Conservation (phyloP, 1,140 invertebrate species). For the Dolichoris vasculosae region DNA sequence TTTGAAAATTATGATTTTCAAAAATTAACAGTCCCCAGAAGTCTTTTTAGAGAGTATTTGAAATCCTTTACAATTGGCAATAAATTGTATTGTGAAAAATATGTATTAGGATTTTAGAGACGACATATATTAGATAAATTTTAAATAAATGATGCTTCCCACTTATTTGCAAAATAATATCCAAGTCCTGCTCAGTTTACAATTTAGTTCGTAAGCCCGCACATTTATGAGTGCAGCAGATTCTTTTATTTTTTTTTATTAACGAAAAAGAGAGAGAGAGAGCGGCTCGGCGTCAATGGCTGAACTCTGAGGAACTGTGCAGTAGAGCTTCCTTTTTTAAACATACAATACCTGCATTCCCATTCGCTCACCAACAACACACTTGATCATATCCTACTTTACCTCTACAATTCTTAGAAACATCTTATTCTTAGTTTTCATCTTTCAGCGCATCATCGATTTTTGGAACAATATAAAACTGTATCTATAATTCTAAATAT, state of each 20-base stretch:
- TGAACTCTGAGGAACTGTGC: constrained; percentile 23
- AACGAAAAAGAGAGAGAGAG: not conserved
- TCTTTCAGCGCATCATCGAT: not conserved
- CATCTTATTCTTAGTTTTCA: not conserved
- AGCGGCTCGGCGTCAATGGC: constrained; percentile 36
- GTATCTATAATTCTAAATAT: not conserved
- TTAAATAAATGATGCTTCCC: not conserved
- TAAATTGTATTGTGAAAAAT: too few relatives aligned
- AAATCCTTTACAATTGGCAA: too few relatives aligned
- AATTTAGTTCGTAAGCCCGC: not conserved
- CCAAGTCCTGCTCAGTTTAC: not conserved
- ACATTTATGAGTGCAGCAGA: not conserved
- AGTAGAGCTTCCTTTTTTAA: not conserved
- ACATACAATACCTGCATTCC: not conserved
- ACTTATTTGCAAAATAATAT: not conserved
- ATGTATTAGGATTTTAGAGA: too few relatives aligned
- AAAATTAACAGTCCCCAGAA: too few relatives aligned
- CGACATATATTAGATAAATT: too few relatives aligned
- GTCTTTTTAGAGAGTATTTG: too few relatives aligned
- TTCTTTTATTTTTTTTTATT: constrained; percentile 44
- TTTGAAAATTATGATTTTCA: too few relatives aligned
- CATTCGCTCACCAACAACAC: not conserved
- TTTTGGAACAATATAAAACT: not conserved
- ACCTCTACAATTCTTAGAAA: not conserved
- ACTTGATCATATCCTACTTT: not conserved